A percentile compares a stretch with the other conserved stretches of the same genome.
Evolutionary conservation across 2,797 vertebrate genomes (phyloP).

Genomic region (Epinephelus malabaricus): DNA sequence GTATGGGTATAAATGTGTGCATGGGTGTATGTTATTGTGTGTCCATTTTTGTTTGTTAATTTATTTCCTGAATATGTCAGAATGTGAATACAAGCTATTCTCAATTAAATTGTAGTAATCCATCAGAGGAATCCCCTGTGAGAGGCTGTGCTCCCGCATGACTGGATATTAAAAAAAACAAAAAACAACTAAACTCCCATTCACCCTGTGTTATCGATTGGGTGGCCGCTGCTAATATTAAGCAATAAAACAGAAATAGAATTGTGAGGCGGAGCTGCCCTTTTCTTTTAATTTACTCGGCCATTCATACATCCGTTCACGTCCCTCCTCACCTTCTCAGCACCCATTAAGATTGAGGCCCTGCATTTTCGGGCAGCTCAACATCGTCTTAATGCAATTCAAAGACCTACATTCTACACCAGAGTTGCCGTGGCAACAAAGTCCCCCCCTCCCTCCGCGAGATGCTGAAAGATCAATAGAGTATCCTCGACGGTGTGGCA

Average conservation of each 20-base stretch:
- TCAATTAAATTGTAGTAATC: not conserved
- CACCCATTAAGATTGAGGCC: constrained; percentile 74
- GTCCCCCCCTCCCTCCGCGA: constrained; percentile 55
- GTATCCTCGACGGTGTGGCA: constrained; percentile 77
- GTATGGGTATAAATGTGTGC: not conserved
- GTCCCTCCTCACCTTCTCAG: constrained; percentile 59
- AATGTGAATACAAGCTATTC: too few relatives aligned
- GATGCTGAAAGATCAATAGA: constrained; percentile 84
- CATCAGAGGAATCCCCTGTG: not conserved
- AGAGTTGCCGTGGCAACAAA: constrained; percentile 87
- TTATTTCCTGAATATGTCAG: too few relatives aligned
- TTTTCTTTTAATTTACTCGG: constrained; percentile 65
- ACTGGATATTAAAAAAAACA: constrained; percentile 44
- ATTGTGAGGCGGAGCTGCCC: constrained; percentile 64
- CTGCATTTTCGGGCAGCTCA: constrained; percentile 63
- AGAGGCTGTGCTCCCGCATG: constrained; percentile 27
- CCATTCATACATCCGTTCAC: constrained; percentile 66
- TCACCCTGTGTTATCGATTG: constrained; percentile 58
- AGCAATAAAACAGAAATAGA: constrained; percentile 67
- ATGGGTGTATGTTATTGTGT: constrained; percentile 1
- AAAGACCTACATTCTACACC: constrained; percentile 84
- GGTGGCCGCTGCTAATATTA: constrained; percentile 43
- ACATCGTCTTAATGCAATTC: constrained; percentile 83
- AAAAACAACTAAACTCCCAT: constrained; percentile 44
- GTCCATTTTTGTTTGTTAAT: not conserved